phyloP scores from a whole-genome alignment of 2,888 invertebrate species.

The Caradrina kadenii region DNA sequence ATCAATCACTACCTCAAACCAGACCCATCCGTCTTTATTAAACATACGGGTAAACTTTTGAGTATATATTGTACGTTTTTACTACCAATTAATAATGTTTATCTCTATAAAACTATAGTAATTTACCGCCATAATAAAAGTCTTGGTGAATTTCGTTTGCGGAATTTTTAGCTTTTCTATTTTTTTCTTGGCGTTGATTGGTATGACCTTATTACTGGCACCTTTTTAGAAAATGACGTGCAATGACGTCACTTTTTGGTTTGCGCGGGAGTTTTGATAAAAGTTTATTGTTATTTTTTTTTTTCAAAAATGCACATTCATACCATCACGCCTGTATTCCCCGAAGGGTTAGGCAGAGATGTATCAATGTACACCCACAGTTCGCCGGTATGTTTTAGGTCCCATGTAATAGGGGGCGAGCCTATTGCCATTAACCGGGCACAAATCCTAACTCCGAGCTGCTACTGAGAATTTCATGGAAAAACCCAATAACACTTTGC shows the following conservation, averaged over 20 bases:
- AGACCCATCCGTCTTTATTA: constrained; percentile 88
- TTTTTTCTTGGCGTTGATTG: constrained; percentile 57
- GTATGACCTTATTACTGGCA: constrained; percentile 54
- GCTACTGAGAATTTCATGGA: too few relatives aligned
- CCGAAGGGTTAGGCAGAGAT: too few relatives aligned
- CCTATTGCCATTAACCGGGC: too few relatives aligned
- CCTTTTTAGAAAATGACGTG: constrained; percentile 39
- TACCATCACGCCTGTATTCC: too few relatives aligned
- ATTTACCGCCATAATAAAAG: constrained; percentile 84
- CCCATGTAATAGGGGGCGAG: too few relatives aligned
- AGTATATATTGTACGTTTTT: constrained; percentile 84
- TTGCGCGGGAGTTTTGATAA: neutral
- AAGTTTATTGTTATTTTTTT: neutral
- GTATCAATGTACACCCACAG: too few relatives aligned
- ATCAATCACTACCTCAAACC: constrained; percentile 80
- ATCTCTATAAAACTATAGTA: constrained; percentile 76
- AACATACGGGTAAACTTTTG: constrained; percentile 80
- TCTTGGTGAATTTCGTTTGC: constrained; percentile 60
- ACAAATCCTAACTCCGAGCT: too few relatives aligned
- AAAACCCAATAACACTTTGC: too few relatives aligned
- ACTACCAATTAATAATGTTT: constrained; percentile 86
- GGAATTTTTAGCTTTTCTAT: constrained; percentile 59
- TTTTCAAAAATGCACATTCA: too few relatives aligned
- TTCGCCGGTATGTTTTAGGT: too few relatives aligned
- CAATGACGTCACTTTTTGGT: constrained; percentile 1